Evolutionary conservation across 1,140 invertebrate genomes (phyloP).

Genomic region (Dufourea novaeangliae): DNA sequence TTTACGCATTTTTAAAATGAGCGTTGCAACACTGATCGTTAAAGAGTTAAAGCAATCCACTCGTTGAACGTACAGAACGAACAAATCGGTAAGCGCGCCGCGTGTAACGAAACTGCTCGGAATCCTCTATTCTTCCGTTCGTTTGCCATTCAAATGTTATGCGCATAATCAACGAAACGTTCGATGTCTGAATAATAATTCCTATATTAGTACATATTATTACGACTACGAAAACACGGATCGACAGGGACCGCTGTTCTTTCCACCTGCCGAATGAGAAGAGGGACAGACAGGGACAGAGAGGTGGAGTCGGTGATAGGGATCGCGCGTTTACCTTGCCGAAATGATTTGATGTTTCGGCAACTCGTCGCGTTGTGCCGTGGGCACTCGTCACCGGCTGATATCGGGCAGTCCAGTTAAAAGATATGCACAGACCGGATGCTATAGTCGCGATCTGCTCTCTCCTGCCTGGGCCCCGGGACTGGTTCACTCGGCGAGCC

Average conservation of each 20-base stretch:
- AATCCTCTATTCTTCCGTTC: background rate
- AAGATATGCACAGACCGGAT: conserved; percentile 61
- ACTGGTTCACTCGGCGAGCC: conserved; percentile 40
- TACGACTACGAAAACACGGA: background rate
- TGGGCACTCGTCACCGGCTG: conserved; percentile 54
- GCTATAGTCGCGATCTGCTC: conserved; percentile 42
- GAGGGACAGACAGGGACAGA: background rate
- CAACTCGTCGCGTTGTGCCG: conserved; percentile 52
- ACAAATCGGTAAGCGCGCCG: background rate
- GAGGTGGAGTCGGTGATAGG: background rate
- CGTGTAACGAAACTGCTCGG: background rate
- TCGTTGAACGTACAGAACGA: too few relatives aligned
- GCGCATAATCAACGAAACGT: background rate
- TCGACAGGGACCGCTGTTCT: background rate
- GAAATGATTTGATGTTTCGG: conserved; percentile 61
- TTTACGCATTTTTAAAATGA: too few relatives aligned
- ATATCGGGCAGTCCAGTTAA: conserved; percentile 51
- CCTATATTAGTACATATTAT: background rate
- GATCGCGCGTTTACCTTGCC: background rate
- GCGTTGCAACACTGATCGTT: too few relatives aligned
- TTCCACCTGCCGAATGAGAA: background rate
- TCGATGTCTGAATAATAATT: conserved; percentile 1
- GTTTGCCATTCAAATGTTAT: conserved; percentile 1
- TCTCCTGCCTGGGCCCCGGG: conserved; percentile 28
- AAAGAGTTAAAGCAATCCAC: too few relatives aligned